Evolutionary conservation across 1,140 invertebrate genomes (phyloP), one percentile per base, ranked within the genome.

Genomic region (Helicoverpa armigera): DNA sequence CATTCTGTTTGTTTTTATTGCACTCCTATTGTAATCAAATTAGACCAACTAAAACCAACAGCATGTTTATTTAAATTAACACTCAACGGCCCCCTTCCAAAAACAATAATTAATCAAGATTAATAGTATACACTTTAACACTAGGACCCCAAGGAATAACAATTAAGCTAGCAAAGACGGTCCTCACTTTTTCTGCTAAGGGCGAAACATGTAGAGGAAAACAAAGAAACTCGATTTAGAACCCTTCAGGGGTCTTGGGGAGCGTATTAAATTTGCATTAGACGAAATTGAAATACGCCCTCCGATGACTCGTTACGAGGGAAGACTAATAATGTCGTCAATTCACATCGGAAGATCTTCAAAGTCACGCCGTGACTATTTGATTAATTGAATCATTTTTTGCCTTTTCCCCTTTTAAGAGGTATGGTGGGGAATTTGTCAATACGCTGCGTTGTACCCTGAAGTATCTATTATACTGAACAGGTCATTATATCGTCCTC

Each of bases 201-300:
- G 81, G 80, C 79, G 73, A 85, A 82, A 87, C 85, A 86, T 79
- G 86, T 83, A 74, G 75, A 81, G 83, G 87, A 88, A 94, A 92
- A 94, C 92, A 94, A 94, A 91, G 91, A 90, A 91, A 90, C 88
- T 90, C 89, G 87, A 90, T 90, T 90, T 90, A 81, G 83, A 86
- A 87, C 88, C 90, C 90, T 90, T 89, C 82, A 83, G 72, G 86
- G 86, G 78, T 84, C 87, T 84, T 83, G 74, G 87, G 89, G 90
- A 90, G 90, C 89, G 90, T 93, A 94, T 94, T 94, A 94, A 94
- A 94, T 94, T 94, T 94, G 92, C 93, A 94, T 94, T 94, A 94
- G 90, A 88, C 86, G 87, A 90, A 94, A 94, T 94, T 94, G 93
- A 94, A 94, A 93, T 93, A 91, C 93, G 88, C 91, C 91, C 88